These are phyloP conservation scores for Datnioides undecimradiatus DNA, from an alignment of 2,113 vertebrate genomes.

Conservation along the genomic window DNA sequence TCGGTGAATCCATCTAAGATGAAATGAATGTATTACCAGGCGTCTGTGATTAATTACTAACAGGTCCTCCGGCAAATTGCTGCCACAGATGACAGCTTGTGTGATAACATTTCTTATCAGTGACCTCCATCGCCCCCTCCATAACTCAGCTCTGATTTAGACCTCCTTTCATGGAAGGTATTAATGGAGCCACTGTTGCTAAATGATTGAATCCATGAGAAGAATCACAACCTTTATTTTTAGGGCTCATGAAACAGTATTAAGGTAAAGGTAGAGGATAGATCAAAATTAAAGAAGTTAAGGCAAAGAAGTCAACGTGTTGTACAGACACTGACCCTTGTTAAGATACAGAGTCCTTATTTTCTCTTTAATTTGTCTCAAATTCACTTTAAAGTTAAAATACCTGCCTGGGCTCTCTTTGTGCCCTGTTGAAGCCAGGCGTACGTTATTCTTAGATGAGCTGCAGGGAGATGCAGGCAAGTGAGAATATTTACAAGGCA, in stretches of 20 bases:
- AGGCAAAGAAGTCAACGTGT: too few species aligned
- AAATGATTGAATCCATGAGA: constrained; percentile 12
- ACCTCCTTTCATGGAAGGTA: constrained; percentile 14
- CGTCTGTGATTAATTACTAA: constrained; percentile 76
- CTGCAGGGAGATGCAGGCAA: too few species aligned
- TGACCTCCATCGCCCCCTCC: constrained; percentile 54
- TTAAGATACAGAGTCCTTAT: not conserved
- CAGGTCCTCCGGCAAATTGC: constrained; percentile 54
- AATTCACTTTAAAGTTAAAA: too few species aligned
- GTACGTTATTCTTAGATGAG: too few species aligned
- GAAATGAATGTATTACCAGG: constrained; percentile 57
- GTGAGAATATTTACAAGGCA: too few species aligned
- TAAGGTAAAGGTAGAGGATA: not conserved
- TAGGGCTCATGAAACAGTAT: not conserved
- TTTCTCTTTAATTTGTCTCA: not conserved
- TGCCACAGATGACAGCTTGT: constrained; percentile 63
- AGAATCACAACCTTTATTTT: constrained; percentile 1
- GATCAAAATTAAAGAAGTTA: too few species aligned
- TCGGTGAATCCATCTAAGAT: constrained; percentile 44
- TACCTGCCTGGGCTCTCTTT: too few species aligned
- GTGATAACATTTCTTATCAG: constrained; percentile 71
- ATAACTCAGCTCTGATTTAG: constrained; percentile 47
- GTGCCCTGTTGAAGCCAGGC: too few species aligned
- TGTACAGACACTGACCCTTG: too few species aligned
- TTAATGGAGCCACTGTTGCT: constrained; percentile 37